These are phyloP conservation scores for Stictocephala bisonia DNA, from an alignment of 2,888 invertebrate genomes.

Conservation along the genomic window DNA sequence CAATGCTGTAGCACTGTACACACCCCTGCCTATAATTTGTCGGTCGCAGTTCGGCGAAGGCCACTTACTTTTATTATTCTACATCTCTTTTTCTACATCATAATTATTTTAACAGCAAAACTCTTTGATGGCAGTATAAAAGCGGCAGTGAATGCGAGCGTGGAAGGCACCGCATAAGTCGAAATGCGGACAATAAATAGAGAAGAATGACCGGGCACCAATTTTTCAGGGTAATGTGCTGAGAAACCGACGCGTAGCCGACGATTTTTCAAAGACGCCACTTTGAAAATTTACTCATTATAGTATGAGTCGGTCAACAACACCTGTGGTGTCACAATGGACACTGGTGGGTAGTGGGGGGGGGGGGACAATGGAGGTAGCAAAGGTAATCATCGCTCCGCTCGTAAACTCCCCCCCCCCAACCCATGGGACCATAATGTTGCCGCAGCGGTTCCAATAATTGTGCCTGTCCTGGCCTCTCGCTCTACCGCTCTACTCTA, in stretches of 20 bases:
- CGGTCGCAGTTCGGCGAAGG: constrained; percentile 17
- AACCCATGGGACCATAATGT: not conserved
- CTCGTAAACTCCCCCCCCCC: constrained; percentile 10
- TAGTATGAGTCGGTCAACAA: constrained; percentile 38
- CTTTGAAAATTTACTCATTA: constrained; percentile 39
- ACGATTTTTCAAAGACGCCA: constrained; percentile 37
- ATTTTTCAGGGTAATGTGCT: constrained; percentile 27
- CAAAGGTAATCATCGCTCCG: constrained; percentile 29
- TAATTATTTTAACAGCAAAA: constrained; percentile 21
- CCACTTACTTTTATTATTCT: constrained; percentile 22
- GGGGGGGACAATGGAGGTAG: constrained; percentile 36
- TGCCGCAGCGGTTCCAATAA: not conserved
- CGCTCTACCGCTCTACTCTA: not conserved
- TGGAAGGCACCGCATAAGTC: too few relatives aligned
- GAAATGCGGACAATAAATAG: constrained; percentile 7
- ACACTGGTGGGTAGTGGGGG: not conserved
- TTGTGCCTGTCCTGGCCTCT: not conserved
- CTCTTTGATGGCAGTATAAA: too few relatives aligned
- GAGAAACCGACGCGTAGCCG: constrained; percentile 20
- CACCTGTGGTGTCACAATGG: constrained; percentile 35
- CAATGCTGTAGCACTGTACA: too few relatives aligned
- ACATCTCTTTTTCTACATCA: not conserved
- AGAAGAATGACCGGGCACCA: constrained; percentile 27
- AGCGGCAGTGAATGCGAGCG: too few relatives aligned
- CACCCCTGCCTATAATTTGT: too few relatives aligned